Conservation (phyloP, 2,888 invertebrate species). For the Saturnia japonica region DNA sequence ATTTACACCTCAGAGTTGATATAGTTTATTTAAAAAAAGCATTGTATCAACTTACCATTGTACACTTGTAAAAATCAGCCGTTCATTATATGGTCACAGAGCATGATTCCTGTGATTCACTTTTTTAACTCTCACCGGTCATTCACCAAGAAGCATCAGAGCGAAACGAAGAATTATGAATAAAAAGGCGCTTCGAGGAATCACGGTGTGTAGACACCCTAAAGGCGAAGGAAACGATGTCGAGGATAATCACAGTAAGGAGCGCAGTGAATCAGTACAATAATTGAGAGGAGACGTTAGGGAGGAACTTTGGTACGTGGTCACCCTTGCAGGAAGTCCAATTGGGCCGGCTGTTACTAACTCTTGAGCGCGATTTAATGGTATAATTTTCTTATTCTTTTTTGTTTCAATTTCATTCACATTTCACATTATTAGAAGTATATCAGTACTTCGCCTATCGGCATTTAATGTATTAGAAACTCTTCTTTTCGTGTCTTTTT, state of each 20-base stretch:
- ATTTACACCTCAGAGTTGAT: background rate
- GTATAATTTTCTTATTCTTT: slow-evolving; percentile 18
- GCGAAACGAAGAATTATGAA: slow-evolving; percentile 71
- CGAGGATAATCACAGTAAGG: slow-evolving; percentile 54
- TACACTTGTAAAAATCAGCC: slow-evolving; percentile 53
- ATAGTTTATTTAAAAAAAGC: background rate
- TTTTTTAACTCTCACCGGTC: slow-evolving; percentile 73
- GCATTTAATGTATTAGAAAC: too few relatives aligned
- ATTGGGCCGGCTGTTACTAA: slow-evolving; percentile 47
- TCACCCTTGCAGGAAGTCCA: slow-evolving; percentile 68
- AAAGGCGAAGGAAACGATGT: slow-evolving; percentile 51
- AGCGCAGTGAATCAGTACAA: slow-evolving; percentile 45
- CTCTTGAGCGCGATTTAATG: slow-evolving; percentile 41
- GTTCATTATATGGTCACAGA: slow-evolving; percentile 60
- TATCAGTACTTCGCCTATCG: background rate
- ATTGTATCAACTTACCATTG: slow-evolving; percentile 11
- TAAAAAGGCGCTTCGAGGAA: slow-evolving; percentile 76
- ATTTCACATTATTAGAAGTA: background rate
- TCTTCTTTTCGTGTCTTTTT: too few relatives aligned
- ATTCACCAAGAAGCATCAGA: slow-evolving; percentile 75
- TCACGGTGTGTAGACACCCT: slow-evolving; percentile 75
- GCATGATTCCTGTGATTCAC: slow-evolving; percentile 79
- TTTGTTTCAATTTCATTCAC: background rate
- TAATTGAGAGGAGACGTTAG: slow-evolving; percentile 51
- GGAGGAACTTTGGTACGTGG: slow-evolving; percentile 61